phyloP scores from a whole-genome alignment of 2,888 invertebrate genomes.

The Eupithecia dodoneata region DNA sequence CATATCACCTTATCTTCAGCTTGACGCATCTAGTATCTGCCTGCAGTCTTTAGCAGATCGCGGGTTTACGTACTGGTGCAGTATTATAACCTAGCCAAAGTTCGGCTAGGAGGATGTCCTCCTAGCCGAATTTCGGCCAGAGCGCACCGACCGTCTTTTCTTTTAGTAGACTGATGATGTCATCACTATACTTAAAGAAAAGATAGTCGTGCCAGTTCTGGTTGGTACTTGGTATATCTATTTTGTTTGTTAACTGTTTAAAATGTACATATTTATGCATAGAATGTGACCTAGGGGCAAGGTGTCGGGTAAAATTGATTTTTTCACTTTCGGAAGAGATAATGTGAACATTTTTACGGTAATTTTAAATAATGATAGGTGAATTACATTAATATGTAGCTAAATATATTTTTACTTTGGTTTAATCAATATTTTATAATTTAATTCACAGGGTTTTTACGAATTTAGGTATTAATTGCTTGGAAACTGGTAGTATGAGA shows the following conservation, averaged over 20 bases:
- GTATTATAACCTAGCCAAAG: neutral
- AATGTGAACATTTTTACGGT: slow-evolving; percentile 52
- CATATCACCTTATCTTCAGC: too few relatives aligned
- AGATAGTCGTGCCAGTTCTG: neutral
- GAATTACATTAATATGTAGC: slow-evolving; percentile 9
- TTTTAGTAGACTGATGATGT: neutral
- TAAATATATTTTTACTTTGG: neutral
- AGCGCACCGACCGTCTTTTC: too few relatives aligned
- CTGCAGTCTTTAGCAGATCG: too few relatives aligned
- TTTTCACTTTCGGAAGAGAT: slow-evolving; percentile 47
- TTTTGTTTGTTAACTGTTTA: slow-evolving; percentile 39
- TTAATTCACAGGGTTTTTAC: neutral
- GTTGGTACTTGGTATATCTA: slow-evolving; percentile 4
- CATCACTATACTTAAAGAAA: neutral
- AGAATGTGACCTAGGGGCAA: slow-evolving; percentile 62
- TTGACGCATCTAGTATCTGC: too few relatives aligned
- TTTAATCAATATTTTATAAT: neutral
- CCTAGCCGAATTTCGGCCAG: too few relatives aligned
- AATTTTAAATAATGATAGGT: slow-evolving; percentile 31
- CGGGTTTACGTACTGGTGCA: neutral
- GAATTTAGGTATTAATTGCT: neutral
- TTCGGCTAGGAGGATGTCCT: neutral
- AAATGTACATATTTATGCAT: slow-evolving; percentile 75
- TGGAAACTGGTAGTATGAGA: neutral
- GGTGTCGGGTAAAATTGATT: slow-evolving; percentile 72